A percentile compares a stretch with the other conserved stretches of the same genome.
phyloP scores from a whole-genome alignment of 2,113 vertebrate species.

The Pampusana beccarii region DNA sequence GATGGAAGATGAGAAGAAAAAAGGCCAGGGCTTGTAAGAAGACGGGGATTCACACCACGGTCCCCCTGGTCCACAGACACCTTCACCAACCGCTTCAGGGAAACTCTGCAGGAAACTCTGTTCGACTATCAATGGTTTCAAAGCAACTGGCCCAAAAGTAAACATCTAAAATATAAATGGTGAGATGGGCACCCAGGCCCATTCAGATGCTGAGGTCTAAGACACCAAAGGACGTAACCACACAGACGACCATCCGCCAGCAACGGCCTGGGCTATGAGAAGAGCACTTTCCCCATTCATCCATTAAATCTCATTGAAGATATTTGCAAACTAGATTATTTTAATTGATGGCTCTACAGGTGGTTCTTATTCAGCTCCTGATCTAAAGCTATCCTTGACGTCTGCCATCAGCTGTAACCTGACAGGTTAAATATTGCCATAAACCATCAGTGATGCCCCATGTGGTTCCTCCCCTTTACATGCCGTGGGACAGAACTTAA shows the following conservation, averaged over 20 bases:
- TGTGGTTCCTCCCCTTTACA: neutral
- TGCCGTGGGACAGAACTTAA: neutral
- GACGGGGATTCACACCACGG: fast-evolving
- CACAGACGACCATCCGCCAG: neutral
- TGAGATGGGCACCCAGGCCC: fast-evolving
- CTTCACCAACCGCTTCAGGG: neutral
- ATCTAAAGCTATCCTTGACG: constrained; percentile 2
- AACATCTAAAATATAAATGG: fast-evolving
- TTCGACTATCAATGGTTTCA: neutral
- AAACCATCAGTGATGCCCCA: neutral
- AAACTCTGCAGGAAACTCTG: neutral
- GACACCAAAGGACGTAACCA: fast-evolving
- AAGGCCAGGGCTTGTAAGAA: neutral
- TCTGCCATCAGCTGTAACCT: neutral
- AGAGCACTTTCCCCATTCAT: neutral
- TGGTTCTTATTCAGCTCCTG: neutral
- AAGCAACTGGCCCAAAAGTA: neutral
- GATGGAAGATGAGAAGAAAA: neutral
- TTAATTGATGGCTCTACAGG: constrained; percentile 27
- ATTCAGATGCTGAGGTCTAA: neutral
- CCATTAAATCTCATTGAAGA: constrained; percentile 17
- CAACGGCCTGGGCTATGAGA: neutral
- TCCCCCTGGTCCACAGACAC: neutral
- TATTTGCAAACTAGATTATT: constrained; percentile 25
- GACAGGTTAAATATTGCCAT: neutral